Conservation (phyloP, 1,140 invertebrate genomes). For the Triops cancriformis region DNA sequence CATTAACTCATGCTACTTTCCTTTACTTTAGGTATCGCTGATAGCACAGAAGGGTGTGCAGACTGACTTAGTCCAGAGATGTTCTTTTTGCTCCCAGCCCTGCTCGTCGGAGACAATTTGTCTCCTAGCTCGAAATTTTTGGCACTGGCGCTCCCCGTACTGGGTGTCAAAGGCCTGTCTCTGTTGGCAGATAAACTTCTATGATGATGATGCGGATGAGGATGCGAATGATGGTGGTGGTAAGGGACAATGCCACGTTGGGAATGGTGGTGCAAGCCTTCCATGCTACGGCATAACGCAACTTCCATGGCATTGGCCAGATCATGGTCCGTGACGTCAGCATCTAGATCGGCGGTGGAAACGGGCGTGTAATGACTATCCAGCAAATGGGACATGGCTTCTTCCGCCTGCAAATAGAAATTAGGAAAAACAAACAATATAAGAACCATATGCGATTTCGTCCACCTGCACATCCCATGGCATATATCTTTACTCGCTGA, state of each 20-base stretch:
- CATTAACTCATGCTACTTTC: not conserved
- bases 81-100: not conserved
- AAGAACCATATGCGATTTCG: not conserved
- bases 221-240: not conserved
- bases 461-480: not conserved
- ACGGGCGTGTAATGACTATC: not conserved
- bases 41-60: not conserved
- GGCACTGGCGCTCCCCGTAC: not conserved
- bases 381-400: not conserved
- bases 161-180: not conserved
- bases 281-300: not conserved
- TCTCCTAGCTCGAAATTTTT: not conserved
- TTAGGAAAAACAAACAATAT: not conserved
- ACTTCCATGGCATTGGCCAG: not conserved
- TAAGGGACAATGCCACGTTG: not conserved
- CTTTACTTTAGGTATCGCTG: not conserved
- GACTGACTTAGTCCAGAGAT: not conserved
- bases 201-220: not conserved
- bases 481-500: not conserved
- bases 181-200: not conserved
- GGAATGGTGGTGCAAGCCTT: not conserved
- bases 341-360: not conserved
- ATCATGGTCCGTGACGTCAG: not conserved
- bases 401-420: not conserved
- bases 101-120: not conserved